Conservation (phyloP, 2,888 invertebrate species). For the Elysia crispata region DNA sequence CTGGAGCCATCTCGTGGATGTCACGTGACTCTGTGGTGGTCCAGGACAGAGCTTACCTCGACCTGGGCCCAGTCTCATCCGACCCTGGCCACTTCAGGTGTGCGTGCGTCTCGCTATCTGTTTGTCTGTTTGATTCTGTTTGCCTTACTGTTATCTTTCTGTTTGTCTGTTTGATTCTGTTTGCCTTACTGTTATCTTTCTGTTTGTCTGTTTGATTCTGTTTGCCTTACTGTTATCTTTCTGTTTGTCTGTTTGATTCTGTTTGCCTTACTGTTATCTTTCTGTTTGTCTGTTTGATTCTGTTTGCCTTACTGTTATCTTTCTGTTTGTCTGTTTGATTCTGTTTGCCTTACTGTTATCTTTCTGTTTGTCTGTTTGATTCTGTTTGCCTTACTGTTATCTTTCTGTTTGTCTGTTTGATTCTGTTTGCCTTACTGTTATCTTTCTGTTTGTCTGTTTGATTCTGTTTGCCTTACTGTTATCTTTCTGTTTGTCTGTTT, state of each 20-base stretch:
- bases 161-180: background rate
- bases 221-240: background rate
- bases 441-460: too few relatives aligned
- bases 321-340: too few relatives aligned
- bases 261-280: background rate
- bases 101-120: background rate
- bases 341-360: too few relatives aligned
- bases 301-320: background rate
- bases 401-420: too few relatives aligned
- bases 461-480: too few relatives aligned
- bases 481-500: too few relatives aligned
- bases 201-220: background rate
- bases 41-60: background rate
- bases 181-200: background rate
- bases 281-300: background rate
- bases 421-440: too few relatives aligned
- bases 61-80: too few relatives aligned
- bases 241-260: background rate
- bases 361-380: too few relatives aligned
- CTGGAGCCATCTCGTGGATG: constrained; percentile 36
- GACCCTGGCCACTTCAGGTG: too few relatives aligned
- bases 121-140: background rate
- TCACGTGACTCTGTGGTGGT: constrained; percentile 27
- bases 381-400: too few relatives aligned
- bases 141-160: background rate